Evolutionary conservation across 1,140 invertebrate species (phyloP).

Genomic region (Lysiphlebus fabarum): DNA sequence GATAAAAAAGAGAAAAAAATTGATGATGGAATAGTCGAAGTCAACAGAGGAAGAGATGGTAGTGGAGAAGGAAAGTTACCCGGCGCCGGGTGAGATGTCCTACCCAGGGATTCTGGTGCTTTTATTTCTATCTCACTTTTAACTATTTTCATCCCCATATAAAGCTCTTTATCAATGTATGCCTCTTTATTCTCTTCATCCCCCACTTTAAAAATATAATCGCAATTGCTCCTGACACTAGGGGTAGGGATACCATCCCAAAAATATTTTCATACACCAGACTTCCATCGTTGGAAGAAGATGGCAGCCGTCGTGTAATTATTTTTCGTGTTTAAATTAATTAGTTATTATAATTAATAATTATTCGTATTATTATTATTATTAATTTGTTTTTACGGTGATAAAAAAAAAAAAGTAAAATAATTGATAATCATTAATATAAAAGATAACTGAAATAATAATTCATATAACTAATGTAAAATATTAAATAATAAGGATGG

Average conservation of each 20-base stretch:
- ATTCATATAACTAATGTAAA: neutral
- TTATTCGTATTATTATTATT: neutral
- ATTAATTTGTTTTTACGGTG: neutral
- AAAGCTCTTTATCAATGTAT: too few species aligned
- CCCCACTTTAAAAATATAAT: neutral
- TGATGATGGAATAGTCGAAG: too few species aligned
- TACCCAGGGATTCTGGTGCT: neutral
- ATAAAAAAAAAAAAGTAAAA: neutral
- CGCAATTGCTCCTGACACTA: neutral
- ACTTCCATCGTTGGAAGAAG: constrained; percentile 52
- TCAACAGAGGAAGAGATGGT: neutral
- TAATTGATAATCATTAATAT: too few species aligned
- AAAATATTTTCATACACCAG: constrained; percentile 55
- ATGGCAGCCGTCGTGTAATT: constrained; percentile 50
- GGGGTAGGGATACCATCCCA: constrained; percentile 32
- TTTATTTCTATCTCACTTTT: too few species aligned
- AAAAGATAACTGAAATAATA: too few species aligned
- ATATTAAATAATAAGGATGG: neutral
- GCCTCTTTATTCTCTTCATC: neutral
- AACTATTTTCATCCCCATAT: too few species aligned
- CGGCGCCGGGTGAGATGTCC: constrained; percentile 7
- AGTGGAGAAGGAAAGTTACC: neutral
- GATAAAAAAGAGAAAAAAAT: too few species aligned
- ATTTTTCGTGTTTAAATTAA: constrained; percentile 20
- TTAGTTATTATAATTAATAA: neutral